Conservation (phyloP, 2,888 invertebrate genomes). For the Tenthredo notha region DNA sequence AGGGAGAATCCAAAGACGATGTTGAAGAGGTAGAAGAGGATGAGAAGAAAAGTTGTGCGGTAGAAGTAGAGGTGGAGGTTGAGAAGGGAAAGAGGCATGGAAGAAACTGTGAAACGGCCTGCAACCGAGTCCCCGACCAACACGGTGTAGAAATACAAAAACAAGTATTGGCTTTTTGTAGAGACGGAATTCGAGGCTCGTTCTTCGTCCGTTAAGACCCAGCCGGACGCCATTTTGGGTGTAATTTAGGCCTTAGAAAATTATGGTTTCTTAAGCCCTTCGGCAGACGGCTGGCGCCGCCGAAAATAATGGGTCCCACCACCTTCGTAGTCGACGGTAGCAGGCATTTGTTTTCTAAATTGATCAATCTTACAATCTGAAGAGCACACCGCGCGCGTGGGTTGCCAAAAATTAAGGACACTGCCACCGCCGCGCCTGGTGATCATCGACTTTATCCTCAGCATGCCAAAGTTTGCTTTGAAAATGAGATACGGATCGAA, state of each 20-base stretch:
- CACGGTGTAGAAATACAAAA: constrained; percentile 47
- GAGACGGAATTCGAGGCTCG: constrained; percentile 28
- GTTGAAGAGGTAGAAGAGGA: constrained; percentile 9
- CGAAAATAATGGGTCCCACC: constrained; percentile 53
- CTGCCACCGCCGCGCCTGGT: neutral
- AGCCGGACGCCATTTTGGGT: constrained; percentile 35
- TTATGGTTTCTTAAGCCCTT: constrained; percentile 54
- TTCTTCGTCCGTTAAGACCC: constrained; percentile 55
- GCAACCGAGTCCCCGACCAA: constrained; percentile 32
- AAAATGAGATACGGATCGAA: neutral
- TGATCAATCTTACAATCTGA: constrained; percentile 43
- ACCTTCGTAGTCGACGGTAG: constrained; percentile 41
- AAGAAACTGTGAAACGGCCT: constrained; percentile 49
- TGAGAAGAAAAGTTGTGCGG: constrained; percentile 53
- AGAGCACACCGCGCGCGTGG: neutral
- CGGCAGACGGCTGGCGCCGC: constrained; percentile 55
- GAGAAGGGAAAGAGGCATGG: constrained; percentile 55
- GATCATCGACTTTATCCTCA: neutral
- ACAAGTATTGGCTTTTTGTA: constrained; percentile 47
- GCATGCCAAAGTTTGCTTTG: neutral
- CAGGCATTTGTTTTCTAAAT: constrained; percentile 52
- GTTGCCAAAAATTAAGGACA: constrained; percentile 28
- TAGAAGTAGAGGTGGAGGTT: constrained; percentile 38
- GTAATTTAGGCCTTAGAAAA: constrained; percentile 54
- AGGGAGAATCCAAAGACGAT: constrained; percentile 35